Base-by-base conservation (phyloP, 1,140 invertebrate genomes). In the Aphelenchoides besseyi region DNA sequence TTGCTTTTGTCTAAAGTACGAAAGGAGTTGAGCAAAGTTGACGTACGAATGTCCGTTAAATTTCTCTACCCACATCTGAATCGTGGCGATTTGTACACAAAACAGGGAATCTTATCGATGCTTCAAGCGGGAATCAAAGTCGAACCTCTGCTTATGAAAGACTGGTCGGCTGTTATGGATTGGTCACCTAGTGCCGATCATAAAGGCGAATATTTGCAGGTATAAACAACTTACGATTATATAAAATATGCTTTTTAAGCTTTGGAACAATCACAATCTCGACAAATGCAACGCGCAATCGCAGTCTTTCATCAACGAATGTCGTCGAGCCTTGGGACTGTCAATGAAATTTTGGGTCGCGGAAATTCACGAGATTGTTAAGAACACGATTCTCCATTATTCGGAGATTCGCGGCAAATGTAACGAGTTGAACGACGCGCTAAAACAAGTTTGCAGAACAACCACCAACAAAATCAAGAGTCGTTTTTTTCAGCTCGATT, bases 331-430 rank as follows among this genome's bases (percentile, higher is more conserved):
- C 8, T 63, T 83, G 1, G 82, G 82, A 26, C 73, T 83, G n/a
- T 84, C 82, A 35, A 83, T 83, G 82, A 83, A 83, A 52, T 83
- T 83, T 71, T 83, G 82, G 82, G 82, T 83, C 30, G 82, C 82
- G 8, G 82, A 83, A 71, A 83, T 83, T 33, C 82, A 83, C 59
- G 82, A 83, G 73, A 83, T 83, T 54, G 82, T 83, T 32, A 83
- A 84, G 66, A 82, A 83, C 48, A 83, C 82, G 33, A 83, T 83
- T 71, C 70, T 83, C 16, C 79, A 83, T 52, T 83, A 79, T 67
- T 82, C 77, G 18, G 78, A 81, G 52, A 76, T 83, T 64, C 72
- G 83, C 26, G 75, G 73, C 29, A 83, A 83, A 70, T 85, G 81
- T 63, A 82, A 82, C 36, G 82, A 83, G 68, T 71, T 83, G 12